Base-by-base conservation (phyloP, 37 sponge, comb jelly and placozoan species). In the Ianthella basta region DNA sequence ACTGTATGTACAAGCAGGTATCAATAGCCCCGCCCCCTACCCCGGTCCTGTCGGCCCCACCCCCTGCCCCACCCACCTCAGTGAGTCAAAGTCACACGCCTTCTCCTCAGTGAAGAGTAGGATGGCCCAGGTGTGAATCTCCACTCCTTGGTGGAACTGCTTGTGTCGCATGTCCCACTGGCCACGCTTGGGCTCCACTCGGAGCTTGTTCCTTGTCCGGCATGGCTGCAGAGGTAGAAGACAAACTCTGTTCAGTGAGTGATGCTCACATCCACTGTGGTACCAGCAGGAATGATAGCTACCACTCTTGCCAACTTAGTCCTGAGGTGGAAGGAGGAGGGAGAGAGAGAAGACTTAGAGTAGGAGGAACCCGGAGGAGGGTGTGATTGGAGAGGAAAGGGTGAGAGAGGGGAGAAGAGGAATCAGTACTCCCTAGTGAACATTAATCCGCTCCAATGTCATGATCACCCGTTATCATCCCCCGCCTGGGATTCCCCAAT, bases 201-300 rank as follows among this genome's bases (percentile, higher is more conserved):
- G 54, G 54, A 53, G 33, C 30, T 82, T 60, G 39, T 68, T 24
- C 91, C 91, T 33, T 4, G 72, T 3, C 3, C 8, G 6, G 50
- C 3, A 10, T 3, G 8, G 50, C 6, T 44, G 8, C 3, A 44
- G 6, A 44, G 50, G 50, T 44, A 98, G 91, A 98, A 98, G 84
- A 96, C 99, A 61, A 92, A 94, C 74, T 96, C 94, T 32, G 83
- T 93, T 20, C 96, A 96, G 81, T 98, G 97, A 12, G 94, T 94
- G 61, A 98, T 94, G 10, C 93, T 95, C 44, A 86, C 68, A 67
- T 98, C 99, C 50, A 98, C 99, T 0, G 95, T 97, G 21, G 97
- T 96, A 0, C 99, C 99, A 55, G 99, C 93, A 29, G 99, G 99
- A 4, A 98, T 90, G 83, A n/a, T n/a, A n/a, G n/a, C 96, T 98